Evolutionary conservation across 2,113 vertebrate genomes (phyloP).

Genomic region (Hypanus sabinus): DNA sequence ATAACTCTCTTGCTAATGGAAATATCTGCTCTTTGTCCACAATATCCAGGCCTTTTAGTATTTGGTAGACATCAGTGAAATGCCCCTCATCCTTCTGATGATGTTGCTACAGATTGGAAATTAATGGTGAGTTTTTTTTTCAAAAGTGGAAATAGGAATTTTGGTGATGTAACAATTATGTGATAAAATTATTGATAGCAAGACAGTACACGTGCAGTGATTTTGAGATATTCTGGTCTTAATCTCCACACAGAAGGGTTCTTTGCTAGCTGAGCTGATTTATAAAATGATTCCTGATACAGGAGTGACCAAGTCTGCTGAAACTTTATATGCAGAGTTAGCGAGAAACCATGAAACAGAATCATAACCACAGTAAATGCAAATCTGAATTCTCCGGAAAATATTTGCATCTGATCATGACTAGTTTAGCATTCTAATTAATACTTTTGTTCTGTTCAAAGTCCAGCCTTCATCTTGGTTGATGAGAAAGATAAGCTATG

Average conservation of each 20-base stretch:
- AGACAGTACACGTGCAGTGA: not conserved
- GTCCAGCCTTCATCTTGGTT: not conserved
- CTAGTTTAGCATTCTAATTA: not conserved
- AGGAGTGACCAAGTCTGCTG: not conserved
- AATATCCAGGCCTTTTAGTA: too few relatives aligned
- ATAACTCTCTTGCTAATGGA: too few relatives aligned
- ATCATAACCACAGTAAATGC: not conserved
- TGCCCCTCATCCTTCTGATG: too few relatives aligned
- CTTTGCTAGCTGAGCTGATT: not conserved
- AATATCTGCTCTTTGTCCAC: too few relatives aligned
- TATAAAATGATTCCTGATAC: not conserved
- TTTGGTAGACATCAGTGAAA: too few relatives aligned
- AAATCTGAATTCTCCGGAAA: slow-evolving; percentile 3
- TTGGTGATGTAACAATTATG: not conserved
- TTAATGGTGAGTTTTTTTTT: not conserved
- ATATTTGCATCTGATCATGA: slow-evolving; percentile 1
- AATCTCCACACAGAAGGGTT: not conserved
- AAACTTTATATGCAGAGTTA: not conserved
- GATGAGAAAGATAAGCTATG: not conserved
- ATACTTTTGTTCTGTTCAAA: not conserved
- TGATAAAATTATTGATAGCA: not conserved
- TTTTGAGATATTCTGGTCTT: not conserved
- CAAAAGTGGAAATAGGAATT: not conserved
- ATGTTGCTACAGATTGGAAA: not conserved
- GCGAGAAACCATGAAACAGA: not conserved